phyloP scores from a whole-genome alignment of 2,113 vertebrate species.

The Hemicordylus capensis region DNA sequence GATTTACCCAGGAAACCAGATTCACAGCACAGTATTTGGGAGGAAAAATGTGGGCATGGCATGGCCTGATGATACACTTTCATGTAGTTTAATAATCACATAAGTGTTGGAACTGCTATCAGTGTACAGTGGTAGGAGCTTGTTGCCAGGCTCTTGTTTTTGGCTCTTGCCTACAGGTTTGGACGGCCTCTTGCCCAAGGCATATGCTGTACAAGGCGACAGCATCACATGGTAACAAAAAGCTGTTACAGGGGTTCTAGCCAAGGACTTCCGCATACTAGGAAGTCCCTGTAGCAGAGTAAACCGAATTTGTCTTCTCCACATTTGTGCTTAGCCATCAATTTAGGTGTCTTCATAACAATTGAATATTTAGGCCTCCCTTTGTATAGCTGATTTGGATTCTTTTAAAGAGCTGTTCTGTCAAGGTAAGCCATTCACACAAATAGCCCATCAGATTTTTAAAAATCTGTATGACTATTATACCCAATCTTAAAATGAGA shows the following conservation, averaged over 20 bases:
- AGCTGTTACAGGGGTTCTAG: neutral
- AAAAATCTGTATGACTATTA: too few species aligned
- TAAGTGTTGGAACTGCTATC: neutral
- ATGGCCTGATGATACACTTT: neutral
- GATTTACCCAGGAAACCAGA: neutral
- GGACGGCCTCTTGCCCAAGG: neutral
- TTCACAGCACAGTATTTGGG: neutral
- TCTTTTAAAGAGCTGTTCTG: neutral
- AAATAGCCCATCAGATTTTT: neutral
- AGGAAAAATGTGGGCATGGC: neutral
- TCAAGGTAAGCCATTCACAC: neutral
- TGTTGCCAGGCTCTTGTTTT: neutral
- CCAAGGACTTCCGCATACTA: neutral
- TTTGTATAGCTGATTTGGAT: rapidly evolving
- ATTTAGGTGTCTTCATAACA: neutral
- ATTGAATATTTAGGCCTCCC: neutral
- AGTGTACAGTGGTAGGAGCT: neutral
- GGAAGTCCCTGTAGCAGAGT: neutral
- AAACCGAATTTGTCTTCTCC: too few species aligned
- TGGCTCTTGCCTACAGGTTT: too few species aligned
- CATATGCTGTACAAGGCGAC: neutral
- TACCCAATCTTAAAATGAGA: neutral
- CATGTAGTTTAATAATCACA: neutral
- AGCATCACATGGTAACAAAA: too few species aligned
- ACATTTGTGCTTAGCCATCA: neutral